These are phyloP conservation scores for Hetaerina americana DNA, from an alignment of 1,140 invertebrate genomes.

Conservation along the genomic window DNA sequence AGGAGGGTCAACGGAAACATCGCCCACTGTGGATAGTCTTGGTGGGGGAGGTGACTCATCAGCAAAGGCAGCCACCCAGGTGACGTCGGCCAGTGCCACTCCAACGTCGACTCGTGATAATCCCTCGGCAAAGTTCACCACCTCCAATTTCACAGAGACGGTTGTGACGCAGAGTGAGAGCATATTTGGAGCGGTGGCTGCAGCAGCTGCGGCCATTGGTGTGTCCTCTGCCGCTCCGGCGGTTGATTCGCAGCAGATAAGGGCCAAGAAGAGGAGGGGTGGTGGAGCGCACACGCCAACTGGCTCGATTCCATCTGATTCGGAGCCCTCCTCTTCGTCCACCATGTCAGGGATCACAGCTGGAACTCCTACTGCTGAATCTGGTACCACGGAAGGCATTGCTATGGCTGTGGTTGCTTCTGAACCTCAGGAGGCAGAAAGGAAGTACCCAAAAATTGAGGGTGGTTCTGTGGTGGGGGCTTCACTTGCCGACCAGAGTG, in stretches of 20 bases:
- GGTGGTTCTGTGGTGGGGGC: not conserved
- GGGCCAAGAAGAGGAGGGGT: not conserved
- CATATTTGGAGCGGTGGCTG: constrained; percentile 20
- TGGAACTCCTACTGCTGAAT: not conserved
- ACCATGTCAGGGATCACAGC: not conserved
- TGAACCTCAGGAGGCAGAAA: not conserved
- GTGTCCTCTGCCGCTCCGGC: not conserved
- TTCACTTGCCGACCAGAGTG: not conserved
- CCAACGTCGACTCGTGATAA: constrained; percentile 1
- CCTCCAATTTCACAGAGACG: constrained; percentile 19
- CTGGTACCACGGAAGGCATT: not conserved
- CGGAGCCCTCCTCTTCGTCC: not conserved
- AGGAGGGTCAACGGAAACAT: constrained; percentile 1
- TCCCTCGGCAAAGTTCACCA: constrained; percentile 16
- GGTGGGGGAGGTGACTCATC: not conserved
- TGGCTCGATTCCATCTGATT: constrained; percentile 7
- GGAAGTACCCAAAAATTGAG: not conserved
- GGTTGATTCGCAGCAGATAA: not conserved
- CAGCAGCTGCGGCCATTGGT: not conserved
- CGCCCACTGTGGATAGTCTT: constrained; percentile 1
- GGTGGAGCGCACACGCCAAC: not conserved
- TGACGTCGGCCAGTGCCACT: not conserved
- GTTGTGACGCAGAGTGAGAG: constrained; percentile 22
- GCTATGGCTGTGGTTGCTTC: not conserved
- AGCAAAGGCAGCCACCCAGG: not conserved